phyloP scores from a whole-genome alignment of 1,140 invertebrate species.

The Caenorhabditis latens region DNA sequence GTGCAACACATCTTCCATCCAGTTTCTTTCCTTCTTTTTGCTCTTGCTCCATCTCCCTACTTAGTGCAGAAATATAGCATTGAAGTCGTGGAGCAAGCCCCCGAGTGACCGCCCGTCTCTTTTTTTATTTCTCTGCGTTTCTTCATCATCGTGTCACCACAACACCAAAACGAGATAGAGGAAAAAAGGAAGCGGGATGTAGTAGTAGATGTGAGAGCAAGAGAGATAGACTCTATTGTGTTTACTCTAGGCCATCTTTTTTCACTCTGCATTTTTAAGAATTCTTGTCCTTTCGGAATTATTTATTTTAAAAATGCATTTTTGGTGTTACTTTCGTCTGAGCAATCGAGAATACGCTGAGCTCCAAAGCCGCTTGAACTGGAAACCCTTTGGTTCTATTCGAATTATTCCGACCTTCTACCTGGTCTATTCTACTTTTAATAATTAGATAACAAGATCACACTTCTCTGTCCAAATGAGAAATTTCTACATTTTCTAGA shows the following conservation, averaged over 20 bases:
- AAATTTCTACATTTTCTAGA: too few relatives aligned
- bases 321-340: background rate
- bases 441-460: too few relatives aligned
- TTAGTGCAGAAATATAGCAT: conserved; percentile 53
- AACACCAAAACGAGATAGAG: background rate
- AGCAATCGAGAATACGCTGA: background rate
- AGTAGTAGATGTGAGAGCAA: conserved; percentile 4
- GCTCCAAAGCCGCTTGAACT: too few relatives aligned
- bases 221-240: conserved; percentile 4
- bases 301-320: conserved; percentile 14
- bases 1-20: conserved; percentile 9
- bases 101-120: conserved; percentile 23
- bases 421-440: too few relatives aligned
- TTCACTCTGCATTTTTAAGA: conserved; percentile 37
- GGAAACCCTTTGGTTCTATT: too few relatives aligned
- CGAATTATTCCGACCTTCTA: too few relatives aligned
- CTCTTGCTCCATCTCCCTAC: conserved; percentile 26
- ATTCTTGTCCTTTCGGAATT: conserved; percentile 18
- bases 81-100: conserved; percentile 16
- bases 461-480: too few relatives aligned
- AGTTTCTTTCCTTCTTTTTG: conserved; percentile 35
- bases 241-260: conserved; percentile 43
- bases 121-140: conserved; percentile 38
- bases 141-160: conserved; percentile 38
- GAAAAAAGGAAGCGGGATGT: background rate